Base-by-base conservation (phyloP, 2,797 vertebrate species). In the Chelidonichthys spinosus region DNA sequence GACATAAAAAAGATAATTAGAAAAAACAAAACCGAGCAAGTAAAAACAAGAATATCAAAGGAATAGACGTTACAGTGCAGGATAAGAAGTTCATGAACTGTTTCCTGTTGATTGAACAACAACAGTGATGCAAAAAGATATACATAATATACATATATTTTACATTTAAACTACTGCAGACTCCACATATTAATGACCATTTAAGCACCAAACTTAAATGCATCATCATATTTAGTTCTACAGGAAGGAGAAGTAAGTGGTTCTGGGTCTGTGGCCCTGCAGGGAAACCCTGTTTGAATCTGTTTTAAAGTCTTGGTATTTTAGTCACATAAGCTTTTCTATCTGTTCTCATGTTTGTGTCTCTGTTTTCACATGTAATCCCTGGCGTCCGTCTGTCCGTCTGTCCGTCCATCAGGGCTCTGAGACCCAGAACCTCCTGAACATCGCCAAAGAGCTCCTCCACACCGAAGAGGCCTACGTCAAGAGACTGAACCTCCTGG, bases 401-500 rank as follows among this genome's bases (percentile, higher is more conserved):
- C 25, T 2, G 25, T 25, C 25, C 25, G 25, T 69, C 36, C 70
- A 35, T 77, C 92, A 98, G 97, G 94, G 93, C 89, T 94, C 97
- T 7, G 95, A 97, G 79, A 92, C 95, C 42, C 96, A 97, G 86
- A 97, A 96, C 86, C 93, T 99, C 50, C 94, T 98, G 87, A 97
- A 99, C 88, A 99, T 99, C 1, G 97, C 98, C 85, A 96, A 95
- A 77, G 97, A 99, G 83, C 96, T 99, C 44, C 96, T 99, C 83
- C 95, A 97, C 47, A 99, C 98, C 0, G 98, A 99, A 92, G 97
- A 98, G 87, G 97, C 98, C 0, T 99, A 99, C 2, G 96, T 99
- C 62, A 97, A 92, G 87, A 93, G 97, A 82, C 96, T 99, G 49
- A 94, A 99, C 93, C 96, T 99, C 76, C 94, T 99, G 68, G 98